Evolutionary conservation across 2,113 vertebrate genomes (phyloP).

Genomic region (Anser cygnoides): DNA sequence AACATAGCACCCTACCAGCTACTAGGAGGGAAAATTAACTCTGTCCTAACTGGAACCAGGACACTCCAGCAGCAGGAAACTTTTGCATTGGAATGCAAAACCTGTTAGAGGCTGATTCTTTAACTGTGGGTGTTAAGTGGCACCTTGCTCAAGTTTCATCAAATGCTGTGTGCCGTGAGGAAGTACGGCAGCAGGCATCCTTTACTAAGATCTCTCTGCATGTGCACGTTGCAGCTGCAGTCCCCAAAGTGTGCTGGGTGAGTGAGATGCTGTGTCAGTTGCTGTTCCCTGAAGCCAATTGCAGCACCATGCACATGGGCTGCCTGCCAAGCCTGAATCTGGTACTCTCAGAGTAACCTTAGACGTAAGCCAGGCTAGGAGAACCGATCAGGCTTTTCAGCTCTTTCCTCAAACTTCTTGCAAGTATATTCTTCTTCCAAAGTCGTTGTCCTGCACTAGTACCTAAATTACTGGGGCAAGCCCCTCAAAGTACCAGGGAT

Average conservation of each 20-base stretch:
- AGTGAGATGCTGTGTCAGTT: background rate
- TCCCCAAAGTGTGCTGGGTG: background rate
- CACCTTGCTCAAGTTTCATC: background rate
- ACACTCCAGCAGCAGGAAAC: background rate
- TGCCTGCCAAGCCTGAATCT: background rate
- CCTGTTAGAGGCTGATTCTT: background rate
- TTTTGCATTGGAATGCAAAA: background rate
- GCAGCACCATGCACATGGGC: fast-evolving
- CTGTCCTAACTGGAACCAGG: too few species aligned
- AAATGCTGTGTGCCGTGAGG: background rate
- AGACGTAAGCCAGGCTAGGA: background rate
- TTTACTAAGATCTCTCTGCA: fast-evolving
- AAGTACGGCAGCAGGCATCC: background rate
- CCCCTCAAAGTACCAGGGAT: background rate
- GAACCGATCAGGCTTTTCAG: fast-evolving
- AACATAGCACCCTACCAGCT: too few species aligned
- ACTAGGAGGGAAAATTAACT: too few species aligned
- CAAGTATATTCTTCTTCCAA: background rate
- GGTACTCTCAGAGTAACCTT: background rate
- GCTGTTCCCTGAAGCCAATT: fast-evolving
- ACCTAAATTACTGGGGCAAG: background rate
- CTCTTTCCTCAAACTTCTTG: background rate
- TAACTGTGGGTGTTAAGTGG: background rate
- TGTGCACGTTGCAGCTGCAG: background rate
- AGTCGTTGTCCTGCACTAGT: background rate